Conservation (phyloP, 37 sponge, comb jelly and placozoan genomes). For the Geodia barretti region DNA sequence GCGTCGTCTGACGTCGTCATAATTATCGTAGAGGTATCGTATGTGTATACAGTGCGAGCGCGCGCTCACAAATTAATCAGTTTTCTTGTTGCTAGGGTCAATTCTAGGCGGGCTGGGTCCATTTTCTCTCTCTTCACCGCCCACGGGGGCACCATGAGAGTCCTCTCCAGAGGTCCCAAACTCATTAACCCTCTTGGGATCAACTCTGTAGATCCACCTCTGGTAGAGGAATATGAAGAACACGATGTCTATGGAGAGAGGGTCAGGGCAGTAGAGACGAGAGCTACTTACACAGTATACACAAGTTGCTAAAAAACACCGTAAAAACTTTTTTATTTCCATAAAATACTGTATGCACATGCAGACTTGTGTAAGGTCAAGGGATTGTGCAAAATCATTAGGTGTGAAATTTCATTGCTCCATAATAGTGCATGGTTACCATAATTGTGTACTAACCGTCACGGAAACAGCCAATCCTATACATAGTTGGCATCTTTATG, state of each 20-base stretch:
- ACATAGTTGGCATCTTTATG: slow-evolving; percentile 98
- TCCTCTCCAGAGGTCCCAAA: slow-evolving; percentile 93
- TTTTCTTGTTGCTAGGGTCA: neutral
- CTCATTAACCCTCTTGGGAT: slow-evolving; percentile 95
- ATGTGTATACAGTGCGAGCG: too few relatives aligned
- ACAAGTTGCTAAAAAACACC: too few relatives aligned
- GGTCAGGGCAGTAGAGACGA: neutral
- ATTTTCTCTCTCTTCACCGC: neutral
- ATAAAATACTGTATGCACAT: too few relatives aligned
- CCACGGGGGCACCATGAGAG: neutral
- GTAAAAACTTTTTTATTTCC: too few relatives aligned
- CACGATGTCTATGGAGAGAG: slow-evolving; percentile 79
- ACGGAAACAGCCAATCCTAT: slow-evolving; percentile 96
- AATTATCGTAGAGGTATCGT: too few relatives aligned
- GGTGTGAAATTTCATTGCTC: too few relatives aligned
- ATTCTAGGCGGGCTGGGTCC: neutral
- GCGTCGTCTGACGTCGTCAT: too few relatives aligned
- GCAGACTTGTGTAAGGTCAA: too few relatives aligned
- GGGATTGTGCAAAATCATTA: too few relatives aligned
- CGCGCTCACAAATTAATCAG: too few relatives aligned
- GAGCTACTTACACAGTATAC: too few relatives aligned
- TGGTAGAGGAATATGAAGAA: slow-evolving; percentile 99
- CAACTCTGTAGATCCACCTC: slow-evolving; percentile 96
- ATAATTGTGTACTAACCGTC: slow-evolving; percentile 83
- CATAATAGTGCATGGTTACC: too few relatives aligned